Percentiles rank a stretch among this genome's conserved stretches.
These are phyloP conservation scores for Urosaurus nigricauda DNA, from an alignment of 2,797 vertebrate genomes.

Conservation along the genomic window DNA sequence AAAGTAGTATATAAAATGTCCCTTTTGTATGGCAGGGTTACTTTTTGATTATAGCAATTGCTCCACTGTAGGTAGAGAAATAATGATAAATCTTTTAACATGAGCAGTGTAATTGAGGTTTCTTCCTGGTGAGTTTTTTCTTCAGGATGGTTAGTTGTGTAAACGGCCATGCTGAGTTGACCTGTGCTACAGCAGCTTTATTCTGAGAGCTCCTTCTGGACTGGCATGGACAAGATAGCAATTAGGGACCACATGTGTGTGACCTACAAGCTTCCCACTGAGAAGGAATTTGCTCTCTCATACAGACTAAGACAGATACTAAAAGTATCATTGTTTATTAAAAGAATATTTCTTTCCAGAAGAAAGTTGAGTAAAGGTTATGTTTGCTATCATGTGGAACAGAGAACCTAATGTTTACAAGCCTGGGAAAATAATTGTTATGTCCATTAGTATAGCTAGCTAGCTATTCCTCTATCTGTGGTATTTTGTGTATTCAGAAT, in stretches of 20 bases:
- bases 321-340: background rate
- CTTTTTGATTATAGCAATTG: slow-evolving; percentile 56
- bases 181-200: background rate
- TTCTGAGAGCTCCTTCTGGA: slow-evolving; percentile 33
- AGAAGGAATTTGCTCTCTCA: background rate
- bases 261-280: slow-evolving; percentile 6
- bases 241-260: slow-evolving; percentile 9
- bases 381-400: background rate
- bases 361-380: background rate
- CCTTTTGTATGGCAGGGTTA: background rate
- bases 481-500: background rate
- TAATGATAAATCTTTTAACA: slow-evolving; percentile 52
- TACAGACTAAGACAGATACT: background rate
- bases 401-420: too few species aligned
- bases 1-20: background rate
- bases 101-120: slow-evolving; percentile 3
- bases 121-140: slow-evolving; percentile 47
- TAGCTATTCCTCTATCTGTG: background rate
- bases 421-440: too few species aligned
- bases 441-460: background rate
- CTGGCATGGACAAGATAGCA: slow-evolving; percentile 48
- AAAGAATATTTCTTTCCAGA: background rate
- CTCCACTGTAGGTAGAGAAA: slow-evolving; percentile 22
- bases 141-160: slow-evolving; percentile 37
- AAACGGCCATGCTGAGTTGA: slow-evolving; percentile 26